Evolutionary conservation across 2,888 invertebrate genomes (phyloP), one percentile per base, ranked within the genome.

Genomic region (Drosophila niveifrons): DNA sequence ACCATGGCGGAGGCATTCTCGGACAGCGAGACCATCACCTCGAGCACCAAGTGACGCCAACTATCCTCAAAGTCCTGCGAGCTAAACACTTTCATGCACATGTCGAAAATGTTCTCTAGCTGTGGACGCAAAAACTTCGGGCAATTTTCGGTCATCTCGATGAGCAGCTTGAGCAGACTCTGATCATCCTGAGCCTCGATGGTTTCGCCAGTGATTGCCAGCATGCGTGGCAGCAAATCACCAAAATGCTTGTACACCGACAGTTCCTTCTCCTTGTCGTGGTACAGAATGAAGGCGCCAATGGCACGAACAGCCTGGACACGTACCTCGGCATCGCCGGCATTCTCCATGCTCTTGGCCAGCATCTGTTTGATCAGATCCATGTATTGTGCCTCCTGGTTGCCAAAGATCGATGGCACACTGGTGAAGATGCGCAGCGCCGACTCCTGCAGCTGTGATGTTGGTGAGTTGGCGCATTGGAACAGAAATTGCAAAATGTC

Each of bases 1-100:
- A 99, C 96, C 97, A 98, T 98, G 2, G 98, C 97, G 0, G 99
- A 97, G 6, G 98, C 98, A 31, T 97, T 97, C 94, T 99, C 99
- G 47, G 98, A 95, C 74, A 93, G 76, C 2, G 95, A 95, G 71
- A 98, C 96, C 93, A 96, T 93, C 10, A 97, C 96, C 93, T 99
- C 99, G 39, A 99, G 93, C 0, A 97, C 96, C 66, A 99, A 93
- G 91, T 99, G 98, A 23, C 98, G 94, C 96, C 97, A 97, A 66
- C 95, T 95, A 90, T 97, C 96, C 71, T 95, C 94, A 36, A 95
- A 94, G 34, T 96, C 94, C n/a, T 93, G 92, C 88, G 96, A 95
- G 66, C 94, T 94, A 62, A 97, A 94, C 3, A 90, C 90, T 93
- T 97, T 97, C 93, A 98, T 95, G 91, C 97, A 97, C 91, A 98